Percentiles rank a stretch among this genome's conserved stretches.
phyloP scores from a whole-genome alignment of 2,888 invertebrate species.

The Seira ritae region DNA sequence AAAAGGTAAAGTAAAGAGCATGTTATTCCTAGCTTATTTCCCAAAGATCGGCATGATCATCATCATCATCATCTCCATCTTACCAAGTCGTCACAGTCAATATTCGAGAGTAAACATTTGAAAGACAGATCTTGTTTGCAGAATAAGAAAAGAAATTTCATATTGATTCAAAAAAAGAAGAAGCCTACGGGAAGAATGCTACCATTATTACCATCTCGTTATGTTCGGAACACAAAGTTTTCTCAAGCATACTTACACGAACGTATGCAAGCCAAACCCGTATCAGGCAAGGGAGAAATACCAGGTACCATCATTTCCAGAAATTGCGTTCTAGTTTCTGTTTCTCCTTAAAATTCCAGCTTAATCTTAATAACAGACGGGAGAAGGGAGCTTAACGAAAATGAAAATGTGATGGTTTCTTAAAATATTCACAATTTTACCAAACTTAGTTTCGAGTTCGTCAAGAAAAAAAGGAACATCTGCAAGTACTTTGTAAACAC shows the following conservation, averaged over 20 bases:
- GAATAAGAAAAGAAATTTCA: slow-evolving; percentile 26
- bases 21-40: neutral
- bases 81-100: neutral
- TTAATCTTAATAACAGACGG: neutral
- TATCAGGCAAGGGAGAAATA: too few species aligned
- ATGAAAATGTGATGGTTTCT: neutral
- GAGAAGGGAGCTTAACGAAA: neutral
- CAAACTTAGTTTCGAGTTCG: neutral
- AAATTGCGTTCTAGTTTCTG: neutral
- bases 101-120: neutral
- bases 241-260: too few species aligned
- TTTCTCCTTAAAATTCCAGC: neutral
- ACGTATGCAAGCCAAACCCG: too few species aligned
- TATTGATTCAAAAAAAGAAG: slow-evolving; percentile 31
- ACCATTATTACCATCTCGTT: neutral
- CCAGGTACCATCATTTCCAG: neutral
- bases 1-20: neutral
- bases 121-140: slow-evolving; percentile 9
- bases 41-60: neutral
- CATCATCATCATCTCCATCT: neutral
- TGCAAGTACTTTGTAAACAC: slow-evolving; percentile 21
- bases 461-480: neutral
- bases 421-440: too few species aligned
- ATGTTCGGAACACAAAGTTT: too few species aligned
- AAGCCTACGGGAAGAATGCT: neutral